A percentile compares a stretch with the other conserved stretches of the same genome.
phyloP scores from a whole-genome alignment of 2,888 invertebrate genomes.

The Eupithecia inturbata region DNA sequence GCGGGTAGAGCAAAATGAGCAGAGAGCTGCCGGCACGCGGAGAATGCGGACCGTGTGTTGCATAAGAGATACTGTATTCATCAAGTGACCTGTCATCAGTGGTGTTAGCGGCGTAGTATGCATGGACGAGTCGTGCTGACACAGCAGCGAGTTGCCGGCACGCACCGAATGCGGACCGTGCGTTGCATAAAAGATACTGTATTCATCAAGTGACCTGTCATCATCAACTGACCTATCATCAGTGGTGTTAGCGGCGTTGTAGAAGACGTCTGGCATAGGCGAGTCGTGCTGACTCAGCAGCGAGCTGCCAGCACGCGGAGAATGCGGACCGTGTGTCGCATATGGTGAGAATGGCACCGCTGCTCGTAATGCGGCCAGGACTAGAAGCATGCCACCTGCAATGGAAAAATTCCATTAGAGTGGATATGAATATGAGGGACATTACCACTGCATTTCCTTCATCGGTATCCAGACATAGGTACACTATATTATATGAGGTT shows the following conservation, averaged over 20 bases:
- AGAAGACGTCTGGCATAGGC: constrained; percentile 76
- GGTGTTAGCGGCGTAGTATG: no score
- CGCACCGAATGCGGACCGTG: no score
- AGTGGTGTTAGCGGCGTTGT: constrained; percentile 72
- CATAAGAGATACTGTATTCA: constrained; percentile 50
- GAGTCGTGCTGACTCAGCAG: constrained; percentile 78
- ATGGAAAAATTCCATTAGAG: background rate
- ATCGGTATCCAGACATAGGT: background rate
- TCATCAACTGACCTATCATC: constrained; percentile 65
- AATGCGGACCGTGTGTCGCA: constrained; percentile 76
- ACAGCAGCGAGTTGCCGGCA: no score
- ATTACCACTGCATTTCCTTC: background rate
- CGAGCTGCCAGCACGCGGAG: constrained; percentile 77
- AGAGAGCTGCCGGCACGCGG: constrained; percentile 77
- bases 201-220: no score
- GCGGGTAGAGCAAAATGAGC: constrained; percentile 53
- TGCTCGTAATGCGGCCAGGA: constrained; percentile 72
- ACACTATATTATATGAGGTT: background rate
- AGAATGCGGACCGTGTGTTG: constrained; percentile 75
- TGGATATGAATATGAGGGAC: background rate
- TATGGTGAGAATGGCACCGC: constrained; percentile 79
- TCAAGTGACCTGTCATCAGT: background rate
- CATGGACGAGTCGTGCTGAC: no score
- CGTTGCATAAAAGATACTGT: no score
- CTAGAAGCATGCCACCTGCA: constrained; percentile 73